Base-by-base conservation (phyloP, 1,140 invertebrate genomes). In the Leptinotarsa texana region DNA sequence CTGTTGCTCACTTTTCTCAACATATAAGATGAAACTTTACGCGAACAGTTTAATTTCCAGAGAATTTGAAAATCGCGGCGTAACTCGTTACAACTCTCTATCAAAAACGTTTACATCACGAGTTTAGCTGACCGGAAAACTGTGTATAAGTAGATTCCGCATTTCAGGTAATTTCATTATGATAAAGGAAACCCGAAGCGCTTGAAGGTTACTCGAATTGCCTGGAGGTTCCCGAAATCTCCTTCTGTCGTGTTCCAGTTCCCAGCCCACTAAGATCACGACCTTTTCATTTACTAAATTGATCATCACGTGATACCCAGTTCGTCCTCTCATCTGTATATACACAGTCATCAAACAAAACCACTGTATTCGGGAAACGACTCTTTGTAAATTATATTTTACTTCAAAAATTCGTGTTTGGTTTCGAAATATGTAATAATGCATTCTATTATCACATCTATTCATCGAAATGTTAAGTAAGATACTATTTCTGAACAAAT, bases 261-360 rank as follows among this genome's bases (percentile, higher is more conserved):
- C 79, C 75, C 79, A 78, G 75, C 77, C 75, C 71, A 76, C 70
- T 57, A 67, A 62, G 69, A 66, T 80, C 78, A 80, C 78, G 75
- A 78, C 79, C 69, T 73, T 77, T 74, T 74, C 75, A 47, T 68
- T 72, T 71, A 69, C 67, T 69, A 77, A 74, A 51, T 66, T 72
- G 75, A 66, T 63, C 51, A 57, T 57, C 51, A 17, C 15, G n/a
- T 57, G 51, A 18, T 18, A 17, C 6, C 68, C 51, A 57, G 17
- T 8, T 57, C 4, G 13, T 18, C 13, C 49, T 49, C 65, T 74
- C 73, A 57, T 48, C 48, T 73, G 49, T 47, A 33, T 49, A 73
- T 33, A 33, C 27, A 33, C 27, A 6, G 0, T 6, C 27, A 33
- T 6, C 27, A 33, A 6, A 27, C 27, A 27, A 27, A 27, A 27